Base-by-base conservation (phyloP, 2,888 invertebrate species). In the Dione juno region DNA sequence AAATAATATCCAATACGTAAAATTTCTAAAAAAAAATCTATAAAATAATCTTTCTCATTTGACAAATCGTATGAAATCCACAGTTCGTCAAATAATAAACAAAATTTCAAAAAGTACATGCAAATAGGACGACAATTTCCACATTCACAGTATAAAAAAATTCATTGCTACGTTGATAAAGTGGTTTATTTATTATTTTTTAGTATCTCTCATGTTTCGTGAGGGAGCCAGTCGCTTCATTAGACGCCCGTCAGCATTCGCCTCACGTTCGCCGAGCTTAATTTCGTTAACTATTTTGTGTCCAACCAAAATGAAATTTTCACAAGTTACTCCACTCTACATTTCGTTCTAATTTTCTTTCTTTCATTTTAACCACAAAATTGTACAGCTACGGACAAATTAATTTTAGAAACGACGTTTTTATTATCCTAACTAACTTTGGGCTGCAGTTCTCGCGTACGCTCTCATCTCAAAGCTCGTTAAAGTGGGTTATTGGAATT, bases 271-370 rank as follows among this genome's bases (percentile, higher is more conserved):
- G 45, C 58, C 58, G 50, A 64, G 79, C 83, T 87, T 89, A 88
- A 90, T 89, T 87, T 81, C 83, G 84, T 88, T 89, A 89, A 88
- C 87, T 84, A 87, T 88, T 88, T 88, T 86, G 86, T 85, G 85
- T 85, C 84, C 85, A 79, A 84, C 77, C 77, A 79, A 79, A 84
- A 80, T 80, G 82, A 81, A 82, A 81, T 82, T 83, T 81, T 79
- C 78, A 77, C 80, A 80, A 84, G 81, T 82, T 78, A 75, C 79
- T 69, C 70, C 66, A 75, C 77, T 70, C 77, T 76, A 79, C 76
- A 80, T 78, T 75, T 72, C 76, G 75, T 75, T 76, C 79, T 84
- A 82, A 83, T 82, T 79, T 75, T 72, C 77, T 78, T 79, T 78
- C 77, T 78, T 78, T 70, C 74, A 54, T 65, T 78, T 77, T 78